phyloP scores from a whole-genome alignment of 2,797 vertebrate species.

The Esox masquinongy region DNA sequence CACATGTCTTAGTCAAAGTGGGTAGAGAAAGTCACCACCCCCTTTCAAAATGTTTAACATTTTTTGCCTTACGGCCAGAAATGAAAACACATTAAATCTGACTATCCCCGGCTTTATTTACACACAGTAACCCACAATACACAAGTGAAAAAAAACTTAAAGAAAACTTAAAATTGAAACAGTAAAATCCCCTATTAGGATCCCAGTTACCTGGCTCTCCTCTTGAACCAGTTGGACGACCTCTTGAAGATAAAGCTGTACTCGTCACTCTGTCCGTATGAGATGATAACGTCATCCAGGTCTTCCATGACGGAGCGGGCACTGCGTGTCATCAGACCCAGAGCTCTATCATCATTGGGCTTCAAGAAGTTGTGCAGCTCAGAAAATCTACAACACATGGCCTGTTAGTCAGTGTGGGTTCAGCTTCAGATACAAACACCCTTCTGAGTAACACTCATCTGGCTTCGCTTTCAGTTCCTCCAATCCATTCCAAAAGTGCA shows the following conservation, averaged over 20 bases:
- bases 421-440: background rate
- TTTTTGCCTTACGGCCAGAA: too few species aligned
- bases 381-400: slow-evolving; percentile 81
- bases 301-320: slow-evolving; percentile 92
- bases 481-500: background rate
- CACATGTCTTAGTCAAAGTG: too few species aligned
- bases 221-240: slow-evolving; percentile 91
- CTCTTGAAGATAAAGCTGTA: slow-evolving; percentile 97
- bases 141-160: too few species aligned
- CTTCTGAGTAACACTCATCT: background rate
- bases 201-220: slow-evolving; percentile 88
- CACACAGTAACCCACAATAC: too few species aligned
- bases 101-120: too few species aligned
- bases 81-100: too few species aligned
- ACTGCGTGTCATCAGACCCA: slow-evolving; percentile 89
- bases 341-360: slow-evolving; percentile 90
- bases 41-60: too few species aligned
- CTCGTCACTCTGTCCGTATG: slow-evolving; percentile 97
- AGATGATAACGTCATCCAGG: slow-evolving; percentile 86
- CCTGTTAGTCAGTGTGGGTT: background rate
- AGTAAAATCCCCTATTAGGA: too few species aligned
- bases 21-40: too few species aligned
- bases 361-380: slow-evolving; percentile 90
- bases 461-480: background rate
- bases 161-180: too few species aligned